Base-by-base conservation (phyloP, 1,140 invertebrate species). In the Rhagoletis zephyria region DNA sequence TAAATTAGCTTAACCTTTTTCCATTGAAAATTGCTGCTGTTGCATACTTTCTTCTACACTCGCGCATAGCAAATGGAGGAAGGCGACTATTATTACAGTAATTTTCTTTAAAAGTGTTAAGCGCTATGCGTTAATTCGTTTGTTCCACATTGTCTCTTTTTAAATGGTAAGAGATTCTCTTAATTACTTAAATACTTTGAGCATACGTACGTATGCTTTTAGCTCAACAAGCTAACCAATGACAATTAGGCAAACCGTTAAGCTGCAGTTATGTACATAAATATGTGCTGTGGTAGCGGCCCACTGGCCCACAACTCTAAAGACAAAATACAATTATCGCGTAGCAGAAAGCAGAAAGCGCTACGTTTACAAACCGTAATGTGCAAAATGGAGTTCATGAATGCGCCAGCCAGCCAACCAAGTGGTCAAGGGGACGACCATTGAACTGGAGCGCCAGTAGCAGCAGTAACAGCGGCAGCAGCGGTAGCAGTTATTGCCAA, bases 1-100 rank as follows among this genome's bases (percentile, higher is more conserved):
- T 56, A 30, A 81, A 56, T 74, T 81, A 81, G 74, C 56, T 56
- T 81, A 81, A 81, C 48, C 5, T 51, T 81, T 81, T 56, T 56
- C 16, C 12, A 59, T 19, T 30, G 51, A 74, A n/a, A 74, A 51
- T 1, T 40, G 3, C 40, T 14, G 14, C 45, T 74, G 70, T 5
- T 10, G 40, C 45, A 16, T 10, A 16, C 42, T 42, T 74, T 45
- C 5, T 63, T 63, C 61, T 63, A 14, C 14, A 74, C 4, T 51
- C 14, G 61, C 9, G n/a, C 12, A 16, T 63, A 30, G 1, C 59
- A 60, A 30, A 30, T 30, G 30, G 30, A 30, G 30, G 30, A 30
- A 30, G 30, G 30, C 30, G 10, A 56, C 51, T 7, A 56, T 10
- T 7, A 56, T 56, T 56, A 10, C 51, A 56, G 51, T 56, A 56